Percentiles rank a stretch among this genome's conserved stretches.
These are phyloP conservation scores for Rhabdomys pumilio DNA, from an alignment of 2,797 vertebrate species.

Conservation along the genomic window DNA sequence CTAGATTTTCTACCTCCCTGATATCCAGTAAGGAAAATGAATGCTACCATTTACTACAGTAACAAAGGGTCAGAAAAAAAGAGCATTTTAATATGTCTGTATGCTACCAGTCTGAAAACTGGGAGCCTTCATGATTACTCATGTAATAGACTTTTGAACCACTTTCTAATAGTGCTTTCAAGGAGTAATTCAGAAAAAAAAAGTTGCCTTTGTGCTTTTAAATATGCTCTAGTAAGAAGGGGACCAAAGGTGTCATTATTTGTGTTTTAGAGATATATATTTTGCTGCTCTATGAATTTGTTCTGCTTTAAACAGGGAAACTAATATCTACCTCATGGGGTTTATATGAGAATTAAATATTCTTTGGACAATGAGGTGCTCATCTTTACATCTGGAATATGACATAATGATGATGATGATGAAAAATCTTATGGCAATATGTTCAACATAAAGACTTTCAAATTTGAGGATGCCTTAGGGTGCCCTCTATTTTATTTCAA, in stretches of 20 bases:
- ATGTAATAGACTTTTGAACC: slow-evolving; percentile 43
- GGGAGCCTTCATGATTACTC: neutral
- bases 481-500: neutral
- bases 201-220: neutral
- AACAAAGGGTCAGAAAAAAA: neutral
- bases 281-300: slow-evolving; percentile 12
- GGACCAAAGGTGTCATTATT: neutral
- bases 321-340: neutral
- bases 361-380: neutral
- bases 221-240: slow-evolving; percentile 48
- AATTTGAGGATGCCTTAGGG: neutral
- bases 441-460: slow-evolving; percentile 27
- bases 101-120: slow-evolving; percentile 32
- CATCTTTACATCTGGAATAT: slow-evolving; percentile 4
- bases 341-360: slow-evolving; percentile 44
- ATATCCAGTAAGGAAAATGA: neutral
- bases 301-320: neutral
- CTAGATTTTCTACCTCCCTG: slow-evolving; percentile 29
- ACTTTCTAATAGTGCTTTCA: slow-evolving; percentile 23
- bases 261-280: neutral
- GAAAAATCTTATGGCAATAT: neutral
- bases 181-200: slow-evolving; percentile 4
- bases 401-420: neutral
- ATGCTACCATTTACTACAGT: neutral
- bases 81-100: slow-evolving; percentile 25